Evolutionary conservation across 2,797 vertebrate species (phyloP).

Genomic region (Microctenopoma lineatum): DNA sequence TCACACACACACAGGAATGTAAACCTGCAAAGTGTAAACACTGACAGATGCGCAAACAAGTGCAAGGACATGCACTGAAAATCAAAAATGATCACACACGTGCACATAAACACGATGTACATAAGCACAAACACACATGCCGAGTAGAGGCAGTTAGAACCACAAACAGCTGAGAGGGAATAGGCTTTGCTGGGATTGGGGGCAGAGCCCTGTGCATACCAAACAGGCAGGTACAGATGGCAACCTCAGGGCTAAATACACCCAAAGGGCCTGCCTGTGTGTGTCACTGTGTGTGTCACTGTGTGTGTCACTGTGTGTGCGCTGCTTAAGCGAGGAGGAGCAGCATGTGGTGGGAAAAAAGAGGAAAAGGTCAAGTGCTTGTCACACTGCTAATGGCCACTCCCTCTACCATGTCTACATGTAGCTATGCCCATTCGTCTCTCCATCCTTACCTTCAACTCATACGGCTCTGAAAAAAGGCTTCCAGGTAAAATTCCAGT

Average conservation of each 20-base stretch:
- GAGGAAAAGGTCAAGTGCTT: conserved; percentile 73
- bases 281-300: neutral
- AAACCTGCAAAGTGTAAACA: conserved; percentile 18
- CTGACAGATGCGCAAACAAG: neutral
- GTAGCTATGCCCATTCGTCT: conserved; percentile 37
- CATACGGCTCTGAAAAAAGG: neutral
- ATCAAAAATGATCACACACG: neutral
- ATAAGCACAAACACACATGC: neutral
- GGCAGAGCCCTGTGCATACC: conserved; percentile 67
- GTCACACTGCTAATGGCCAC: conserved; percentile 48
- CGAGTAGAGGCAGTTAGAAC: conserved; percentile 43
- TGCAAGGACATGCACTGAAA: conserved; percentile 1
- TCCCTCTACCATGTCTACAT: conserved; percentile 21
- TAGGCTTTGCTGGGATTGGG: conserved; percentile 38
- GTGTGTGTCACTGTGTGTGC: neutral
- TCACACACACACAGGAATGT: conserved; percentile 9
- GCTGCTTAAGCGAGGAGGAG: conserved; percentile 34
- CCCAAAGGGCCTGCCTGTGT: conserved; percentile 53
- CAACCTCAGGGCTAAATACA: conserved; percentile 72
- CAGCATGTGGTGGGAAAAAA: conserved; percentile 32
- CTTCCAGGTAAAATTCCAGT: neutral
- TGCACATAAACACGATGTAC: neutral
- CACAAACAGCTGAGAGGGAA: conserved; percentile 46
- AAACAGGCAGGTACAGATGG: conserved; percentile 79
- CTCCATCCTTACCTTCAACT: conserved; percentile 6